phyloP scores from a whole-genome alignment of 2,888 invertebrate genomes.

The Physocephala rufipes region DNA sequence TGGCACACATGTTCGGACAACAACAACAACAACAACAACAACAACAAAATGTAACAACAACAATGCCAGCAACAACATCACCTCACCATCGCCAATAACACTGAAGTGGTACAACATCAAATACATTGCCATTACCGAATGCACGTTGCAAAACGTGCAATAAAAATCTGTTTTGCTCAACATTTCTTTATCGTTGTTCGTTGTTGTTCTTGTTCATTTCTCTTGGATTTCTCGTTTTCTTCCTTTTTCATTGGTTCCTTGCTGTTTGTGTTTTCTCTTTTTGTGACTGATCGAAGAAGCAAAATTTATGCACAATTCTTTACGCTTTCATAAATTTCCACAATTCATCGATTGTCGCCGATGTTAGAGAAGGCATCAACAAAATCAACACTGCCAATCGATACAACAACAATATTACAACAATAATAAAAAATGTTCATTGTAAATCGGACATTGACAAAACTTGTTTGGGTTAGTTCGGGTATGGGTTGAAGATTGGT shows the following conservation, averaged over 20 bases:
- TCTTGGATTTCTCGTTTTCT: too few species aligned
- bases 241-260: too few species aligned
- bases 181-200: too few species aligned
- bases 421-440: background rate
- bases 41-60: conserved; percentile 24
- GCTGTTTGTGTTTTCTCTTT: too few species aligned
- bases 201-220: too few species aligned
- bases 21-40: conserved; percentile 14
- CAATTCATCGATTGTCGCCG: conserved; percentile 31
- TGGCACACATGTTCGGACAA: conserved; percentile 41
- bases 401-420: conserved; percentile 1
- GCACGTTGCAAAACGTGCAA: conserved; percentile 31
- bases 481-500: background rate
- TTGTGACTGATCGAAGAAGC: conserved; percentile 43
- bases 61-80: conserved; percentile 13
- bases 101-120: conserved; percentile 10
- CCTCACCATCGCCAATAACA: conserved; percentile 30
- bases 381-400: background rate
- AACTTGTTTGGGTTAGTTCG: too few species aligned
- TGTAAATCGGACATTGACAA: too few species aligned
- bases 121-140: conserved; percentile 37
- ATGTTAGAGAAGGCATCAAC: conserved; percentile 14
- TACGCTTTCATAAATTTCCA: conserved; percentile 57
- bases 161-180: conserved; percentile 19
- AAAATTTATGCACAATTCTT: conserved; percentile 61